Percentiles rank a stretch among this genome's conserved stretches.
Evolutionary conservation across 2,113 vertebrate species (phyloP).

Genomic region (Colius striatus): DNA sequence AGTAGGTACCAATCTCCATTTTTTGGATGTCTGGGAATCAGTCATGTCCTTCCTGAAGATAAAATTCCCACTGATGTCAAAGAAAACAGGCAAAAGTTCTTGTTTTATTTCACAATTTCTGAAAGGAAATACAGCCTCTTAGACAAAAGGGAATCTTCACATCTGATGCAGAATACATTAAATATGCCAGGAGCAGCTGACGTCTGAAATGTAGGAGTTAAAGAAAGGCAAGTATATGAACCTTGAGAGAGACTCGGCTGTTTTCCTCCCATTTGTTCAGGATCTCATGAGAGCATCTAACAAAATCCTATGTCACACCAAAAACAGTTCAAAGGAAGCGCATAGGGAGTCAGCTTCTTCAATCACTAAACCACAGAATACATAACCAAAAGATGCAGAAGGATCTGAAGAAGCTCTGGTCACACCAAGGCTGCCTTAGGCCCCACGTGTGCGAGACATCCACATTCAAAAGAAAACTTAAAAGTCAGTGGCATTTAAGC

Average conservation of each 20-base stretch:
- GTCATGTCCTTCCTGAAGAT: background rate
- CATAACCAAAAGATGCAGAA: background rate
- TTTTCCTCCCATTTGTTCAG: conserved; percentile 11
- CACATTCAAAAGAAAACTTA: background rate
- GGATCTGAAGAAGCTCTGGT: background rate
- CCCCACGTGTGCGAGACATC: background rate
- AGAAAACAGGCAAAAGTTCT: background rate
- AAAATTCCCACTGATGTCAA: background rate
- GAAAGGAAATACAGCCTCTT: background rate
- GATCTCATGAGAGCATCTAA: conserved; percentile 20
- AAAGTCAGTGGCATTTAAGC: background rate
- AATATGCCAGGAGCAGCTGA: background rate
- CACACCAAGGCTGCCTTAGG: background rate
- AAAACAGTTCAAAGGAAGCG: background rate
- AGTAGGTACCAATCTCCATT: background rate
- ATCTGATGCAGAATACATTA: background rate
- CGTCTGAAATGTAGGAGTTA: background rate
- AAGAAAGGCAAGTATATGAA: background rate
- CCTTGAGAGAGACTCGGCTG: conserved; percentile 4
- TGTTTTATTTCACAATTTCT: background rate
- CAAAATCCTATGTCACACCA: background rate
- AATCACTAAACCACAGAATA: background rate
- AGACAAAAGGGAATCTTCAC: conserved; percentile 16
- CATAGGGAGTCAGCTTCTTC: background rate
- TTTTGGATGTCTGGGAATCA: background rate